These are phyloP conservation scores for Aldabrachelys gigantea DNA, from an alignment of 2,113 vertebrate species.

Conservation along the genomic window DNA sequence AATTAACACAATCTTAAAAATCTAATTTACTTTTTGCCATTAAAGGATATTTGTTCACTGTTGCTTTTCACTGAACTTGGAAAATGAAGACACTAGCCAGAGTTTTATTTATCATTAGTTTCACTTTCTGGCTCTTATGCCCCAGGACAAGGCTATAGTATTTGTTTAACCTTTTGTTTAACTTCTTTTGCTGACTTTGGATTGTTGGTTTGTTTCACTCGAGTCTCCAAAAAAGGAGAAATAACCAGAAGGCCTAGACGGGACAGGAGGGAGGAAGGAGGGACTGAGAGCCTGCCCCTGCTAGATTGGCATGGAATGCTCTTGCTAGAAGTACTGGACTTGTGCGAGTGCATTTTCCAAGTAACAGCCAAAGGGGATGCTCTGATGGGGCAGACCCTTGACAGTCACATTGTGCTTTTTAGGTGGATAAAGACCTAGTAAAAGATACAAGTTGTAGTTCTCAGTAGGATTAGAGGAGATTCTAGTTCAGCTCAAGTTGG, in stretches of 20 bases:
- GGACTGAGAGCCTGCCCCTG: too few relatives aligned
- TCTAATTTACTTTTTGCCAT: not conserved
- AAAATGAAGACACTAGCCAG: not conserved
- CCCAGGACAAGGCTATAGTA: not conserved
- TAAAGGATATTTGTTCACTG: not conserved
- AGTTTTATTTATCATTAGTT: constrained; percentile 1
- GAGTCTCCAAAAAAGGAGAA: too few relatives aligned
- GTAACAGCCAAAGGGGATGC: too few relatives aligned
- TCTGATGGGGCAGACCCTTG: too few relatives aligned
- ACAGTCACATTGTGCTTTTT: too few relatives aligned
- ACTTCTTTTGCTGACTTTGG: too few relatives aligned
- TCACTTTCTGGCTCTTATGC: not conserved
- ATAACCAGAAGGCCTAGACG: too few relatives aligned
- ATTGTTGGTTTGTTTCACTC: too few relatives aligned
- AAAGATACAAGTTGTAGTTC: not conserved
- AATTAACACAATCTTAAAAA: constrained; percentile 15
- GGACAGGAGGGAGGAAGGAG: too few relatives aligned
- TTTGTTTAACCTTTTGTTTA: not conserved
- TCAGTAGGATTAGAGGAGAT: not conserved
- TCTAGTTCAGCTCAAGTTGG: not conserved
- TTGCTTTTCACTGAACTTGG: not conserved
- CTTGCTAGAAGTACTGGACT: too few relatives aligned
- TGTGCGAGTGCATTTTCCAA: too few relatives aligned
- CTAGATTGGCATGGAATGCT: too few relatives aligned
- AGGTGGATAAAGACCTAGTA: not conserved